phyloP scores from a whole-genome alignment of 2,113 vertebrate species.

The Calypte anna region DNA sequence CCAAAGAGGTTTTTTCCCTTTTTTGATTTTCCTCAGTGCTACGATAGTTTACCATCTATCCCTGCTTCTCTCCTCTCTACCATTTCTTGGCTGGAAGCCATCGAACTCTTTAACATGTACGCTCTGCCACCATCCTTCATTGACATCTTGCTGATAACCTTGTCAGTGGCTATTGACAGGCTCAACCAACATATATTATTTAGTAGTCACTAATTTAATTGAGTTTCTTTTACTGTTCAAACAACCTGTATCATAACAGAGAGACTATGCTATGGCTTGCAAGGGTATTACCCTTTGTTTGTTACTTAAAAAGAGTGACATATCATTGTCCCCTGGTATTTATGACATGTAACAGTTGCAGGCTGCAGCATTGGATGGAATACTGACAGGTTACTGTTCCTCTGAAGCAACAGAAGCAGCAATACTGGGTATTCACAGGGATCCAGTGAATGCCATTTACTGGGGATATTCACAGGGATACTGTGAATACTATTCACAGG shows the following conservation, averaged over 20 bases:
- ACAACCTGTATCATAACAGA: neutral
- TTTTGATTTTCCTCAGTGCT: neutral
- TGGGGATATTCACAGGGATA: too few relatives aligned
- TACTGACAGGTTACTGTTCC: neutral
- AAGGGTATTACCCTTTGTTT: neutral
- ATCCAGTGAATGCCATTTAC: too few relatives aligned
- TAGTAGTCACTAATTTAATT: neutral
- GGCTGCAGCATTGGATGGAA: neutral
- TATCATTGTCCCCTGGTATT: neutral
- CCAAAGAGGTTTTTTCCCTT: neutral
- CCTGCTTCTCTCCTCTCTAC: neutral
- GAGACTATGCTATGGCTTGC: neutral
- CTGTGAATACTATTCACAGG: too few relatives aligned
- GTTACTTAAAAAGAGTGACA: neutral
- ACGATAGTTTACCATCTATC: neutral
- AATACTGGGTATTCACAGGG: neutral
- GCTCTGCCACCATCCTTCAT: neutral
- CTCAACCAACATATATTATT: neutral
- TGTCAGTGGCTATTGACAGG: neutral
- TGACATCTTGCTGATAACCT: conserved; percentile 36
- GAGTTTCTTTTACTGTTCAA: neutral
- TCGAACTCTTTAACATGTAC: neutral
- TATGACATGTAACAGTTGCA: neutral
- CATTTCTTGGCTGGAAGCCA: conserved; percentile 3
- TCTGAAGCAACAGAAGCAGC: neutral